phyloP scores from a whole-genome alignment of 2,797 vertebrate genomes.

The Phalanger gymnotis region DNA sequence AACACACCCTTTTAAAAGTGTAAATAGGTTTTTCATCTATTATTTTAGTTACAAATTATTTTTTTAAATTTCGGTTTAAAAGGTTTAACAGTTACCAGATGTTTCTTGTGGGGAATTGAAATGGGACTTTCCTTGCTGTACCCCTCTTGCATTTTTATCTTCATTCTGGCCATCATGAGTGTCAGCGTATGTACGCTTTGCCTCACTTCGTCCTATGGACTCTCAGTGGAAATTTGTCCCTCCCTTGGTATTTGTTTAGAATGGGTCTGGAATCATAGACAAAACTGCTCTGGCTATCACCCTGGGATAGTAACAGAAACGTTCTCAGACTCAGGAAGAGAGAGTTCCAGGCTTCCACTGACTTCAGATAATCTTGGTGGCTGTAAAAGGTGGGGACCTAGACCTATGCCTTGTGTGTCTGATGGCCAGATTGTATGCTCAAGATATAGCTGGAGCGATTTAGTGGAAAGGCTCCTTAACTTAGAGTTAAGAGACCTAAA shows the following conservation, averaged over 20 bases:
- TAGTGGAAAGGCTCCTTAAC: background rate
- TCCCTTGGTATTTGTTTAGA: background rate
- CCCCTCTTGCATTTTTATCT: background rate
- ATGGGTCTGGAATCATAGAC: background rate
- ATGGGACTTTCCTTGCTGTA: background rate
- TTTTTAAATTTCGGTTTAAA: background rate
- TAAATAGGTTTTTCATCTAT: background rate
- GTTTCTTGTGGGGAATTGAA: background rate
- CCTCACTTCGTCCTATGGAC: background rate
- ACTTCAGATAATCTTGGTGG: background rate
- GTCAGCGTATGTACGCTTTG: too few relatives aligned
- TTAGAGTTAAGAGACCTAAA: background rate
- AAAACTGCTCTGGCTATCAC: background rate
- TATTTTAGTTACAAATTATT: background rate
- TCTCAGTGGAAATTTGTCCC: background rate
- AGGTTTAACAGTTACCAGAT: background rate
- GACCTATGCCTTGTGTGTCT: background rate
- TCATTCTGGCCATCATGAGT: background rate
- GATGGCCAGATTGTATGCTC: background rate
- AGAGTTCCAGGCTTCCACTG: background rate
- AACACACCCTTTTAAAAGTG: background rate
- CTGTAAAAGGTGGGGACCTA: background rate
- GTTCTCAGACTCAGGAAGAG: background rate
- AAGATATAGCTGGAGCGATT: background rate
- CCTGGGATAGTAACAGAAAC: background rate